Evolutionary conservation across 2,888 invertebrate species (phyloP).

Genomic region (Dicycla oo): DNA sequence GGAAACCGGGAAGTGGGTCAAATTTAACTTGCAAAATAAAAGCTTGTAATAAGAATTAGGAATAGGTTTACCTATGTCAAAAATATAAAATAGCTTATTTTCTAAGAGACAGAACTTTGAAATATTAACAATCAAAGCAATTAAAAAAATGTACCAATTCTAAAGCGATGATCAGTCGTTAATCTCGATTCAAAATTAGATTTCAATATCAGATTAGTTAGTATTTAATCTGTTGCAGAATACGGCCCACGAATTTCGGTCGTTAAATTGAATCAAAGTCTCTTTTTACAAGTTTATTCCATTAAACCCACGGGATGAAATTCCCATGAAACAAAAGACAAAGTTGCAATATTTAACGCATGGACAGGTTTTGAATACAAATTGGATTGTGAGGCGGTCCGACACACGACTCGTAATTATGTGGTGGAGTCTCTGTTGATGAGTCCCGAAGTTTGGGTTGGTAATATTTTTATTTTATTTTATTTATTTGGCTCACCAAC

Average conservation of each 20-base stretch:
- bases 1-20: no score
- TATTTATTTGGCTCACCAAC: no score
- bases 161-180: slow-evolving; percentile 17
- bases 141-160: not conserved
- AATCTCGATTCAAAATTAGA: slow-evolving; percentile 29
- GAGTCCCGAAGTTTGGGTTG: not conserved
- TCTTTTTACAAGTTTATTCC: not conserved
- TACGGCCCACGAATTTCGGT: slow-evolving; percentile 14
- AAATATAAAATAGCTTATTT: not conserved
- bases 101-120: not conserved
- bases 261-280: slow-evolving; percentile 22
- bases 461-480: not conserved
- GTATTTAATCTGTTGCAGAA: slow-evolving; percentile 27
- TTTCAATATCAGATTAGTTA: slow-evolving; percentile 34
- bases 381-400: slow-evolving; percentile 16
- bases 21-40: no score
- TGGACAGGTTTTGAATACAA: not conserved
- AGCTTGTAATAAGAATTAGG: no score
- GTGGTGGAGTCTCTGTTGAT: not conserved
- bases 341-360: slow-evolving; percentile 14
- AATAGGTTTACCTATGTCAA: no score
- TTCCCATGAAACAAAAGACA: slow-evolving; percentile 12
- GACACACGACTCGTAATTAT: not conserved
- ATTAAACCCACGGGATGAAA: slow-evolving; percentile 18
- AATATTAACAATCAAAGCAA: slow-evolving; percentile 18